Percentiles rank a stretch among this genome's conserved stretches.
phyloP scores from a whole-genome alignment of 2,888 invertebrate species.

The Colletes collaris region DNA sequence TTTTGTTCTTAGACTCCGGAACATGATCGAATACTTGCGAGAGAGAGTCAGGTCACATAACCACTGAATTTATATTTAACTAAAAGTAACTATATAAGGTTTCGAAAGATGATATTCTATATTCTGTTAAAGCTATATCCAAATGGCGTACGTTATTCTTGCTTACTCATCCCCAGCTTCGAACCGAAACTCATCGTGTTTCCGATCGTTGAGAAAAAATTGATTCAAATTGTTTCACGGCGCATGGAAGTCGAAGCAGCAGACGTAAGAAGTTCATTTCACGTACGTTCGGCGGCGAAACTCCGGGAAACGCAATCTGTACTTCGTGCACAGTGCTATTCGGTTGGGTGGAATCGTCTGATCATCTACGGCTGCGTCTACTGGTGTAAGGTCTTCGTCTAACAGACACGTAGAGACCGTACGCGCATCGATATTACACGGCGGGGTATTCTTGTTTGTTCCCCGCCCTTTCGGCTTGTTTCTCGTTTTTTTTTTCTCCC shows the following conservation, averaged over 20 bases:
- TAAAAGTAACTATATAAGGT: too few relatives aligned
- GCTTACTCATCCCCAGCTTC: too few relatives aligned
- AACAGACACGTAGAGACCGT: constrained; percentile 1
- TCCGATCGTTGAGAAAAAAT: not conserved
- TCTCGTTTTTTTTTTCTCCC: not conserved
- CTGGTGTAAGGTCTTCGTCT: constrained; percentile 2
- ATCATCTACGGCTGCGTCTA: constrained; percentile 26
- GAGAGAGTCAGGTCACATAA: too few relatives aligned
- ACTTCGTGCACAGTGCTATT: constrained; percentile 3
- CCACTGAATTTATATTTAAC: too few relatives aligned
- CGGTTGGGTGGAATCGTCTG: constrained; percentile 12
- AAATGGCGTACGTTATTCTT: too few relatives aligned
- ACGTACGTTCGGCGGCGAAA: constrained; percentile 4
- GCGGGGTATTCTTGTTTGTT: not conserved
- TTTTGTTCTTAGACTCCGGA: too few relatives aligned
- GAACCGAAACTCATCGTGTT: too few relatives aligned
- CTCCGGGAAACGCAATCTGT: constrained; percentile 16
- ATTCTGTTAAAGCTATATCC: too few relatives aligned
- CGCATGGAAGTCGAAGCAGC: not conserved
- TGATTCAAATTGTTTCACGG: not conserved
- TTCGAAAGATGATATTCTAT: too few relatives aligned
- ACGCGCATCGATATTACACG: constrained; percentile 33
- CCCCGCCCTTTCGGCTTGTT: not conserved
- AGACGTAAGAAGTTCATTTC: not conserved
- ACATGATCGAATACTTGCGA: too few relatives aligned